A percentile compares a stretch with the other conserved stretches of the same genome.
phyloP scores from a whole-genome alignment of 2,113 vertebrate genomes.

The Ciconia maguari region DNA sequence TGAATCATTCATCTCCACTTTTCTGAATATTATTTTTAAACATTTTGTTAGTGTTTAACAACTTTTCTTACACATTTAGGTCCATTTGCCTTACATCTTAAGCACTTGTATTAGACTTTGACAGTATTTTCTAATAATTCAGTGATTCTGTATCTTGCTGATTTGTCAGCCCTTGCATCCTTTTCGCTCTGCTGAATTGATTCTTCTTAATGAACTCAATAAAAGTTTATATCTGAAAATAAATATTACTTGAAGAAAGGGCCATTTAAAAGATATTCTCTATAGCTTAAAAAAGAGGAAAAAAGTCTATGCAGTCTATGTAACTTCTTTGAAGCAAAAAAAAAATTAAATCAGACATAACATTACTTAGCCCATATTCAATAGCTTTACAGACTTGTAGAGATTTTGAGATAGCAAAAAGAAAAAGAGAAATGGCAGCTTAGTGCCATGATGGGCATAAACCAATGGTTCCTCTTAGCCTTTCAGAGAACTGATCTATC shows the following conservation, averaged over 20 bases:
- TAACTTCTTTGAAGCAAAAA: neutral
- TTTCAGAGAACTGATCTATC: neutral
- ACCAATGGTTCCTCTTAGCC: neutral
- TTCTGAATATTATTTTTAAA: neutral
- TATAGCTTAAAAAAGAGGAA: neutral
- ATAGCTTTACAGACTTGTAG: neutral
- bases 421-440: neutral
- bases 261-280: neutral
- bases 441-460: neutral
- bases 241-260: neutral
- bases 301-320: neutral
- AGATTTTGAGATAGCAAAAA: neutral
- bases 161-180: neutral
- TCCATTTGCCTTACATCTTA: neutral
- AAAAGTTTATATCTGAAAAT: neutral
- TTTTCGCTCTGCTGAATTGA: neutral
- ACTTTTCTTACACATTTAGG: neutral
- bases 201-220: neutral
- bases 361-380: neutral
- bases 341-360: neutral
- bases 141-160: neutral
- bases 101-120: neutral
- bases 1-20: neutral
- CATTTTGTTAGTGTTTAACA: neutral
- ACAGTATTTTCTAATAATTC: neutral